phyloP scores from a whole-genome alignment of 30 jellyfish, hydroid and myxozoan species.

The Hydra vulgaris region DNA sequence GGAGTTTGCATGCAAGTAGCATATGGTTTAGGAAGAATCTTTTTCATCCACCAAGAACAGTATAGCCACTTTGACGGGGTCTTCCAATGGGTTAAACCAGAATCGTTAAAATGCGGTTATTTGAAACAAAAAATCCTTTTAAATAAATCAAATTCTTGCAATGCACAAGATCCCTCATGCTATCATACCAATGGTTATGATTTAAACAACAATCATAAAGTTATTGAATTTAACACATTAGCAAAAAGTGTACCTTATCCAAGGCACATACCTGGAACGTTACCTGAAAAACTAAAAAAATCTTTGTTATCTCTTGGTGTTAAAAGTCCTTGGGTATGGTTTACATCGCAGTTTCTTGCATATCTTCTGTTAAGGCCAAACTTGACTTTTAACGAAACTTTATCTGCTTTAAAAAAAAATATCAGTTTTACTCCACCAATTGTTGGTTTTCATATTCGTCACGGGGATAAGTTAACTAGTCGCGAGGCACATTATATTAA shows the following conservation, averaged over 20 bases:
- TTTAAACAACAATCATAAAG: not conserved
- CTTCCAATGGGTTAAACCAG: not conserved
- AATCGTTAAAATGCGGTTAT: too few species aligned
- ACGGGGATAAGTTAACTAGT: not conserved
- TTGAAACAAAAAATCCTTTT: too few species aligned
- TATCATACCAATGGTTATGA: not conserved
- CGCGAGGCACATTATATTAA: not conserved
- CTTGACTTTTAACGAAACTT: not conserved
- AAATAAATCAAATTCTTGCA: not conserved
- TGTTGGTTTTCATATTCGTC: not conserved
- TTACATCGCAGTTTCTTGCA: constrained; percentile 3
- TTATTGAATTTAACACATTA: not conserved
- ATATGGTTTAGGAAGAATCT: not conserved
- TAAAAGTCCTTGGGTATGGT: not conserved
- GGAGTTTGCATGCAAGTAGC: constrained; percentile 5
- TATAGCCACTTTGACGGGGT: too few species aligned
- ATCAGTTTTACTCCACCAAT: too few species aligned
- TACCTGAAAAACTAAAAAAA: not conserved
- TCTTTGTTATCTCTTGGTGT: not conserved
- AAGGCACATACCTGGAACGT: constrained; percentile 2
- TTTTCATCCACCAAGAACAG: not conserved
- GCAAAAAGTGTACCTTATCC: not conserved
- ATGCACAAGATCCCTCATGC: not conserved
- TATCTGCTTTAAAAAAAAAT: not conserved
- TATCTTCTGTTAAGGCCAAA: not conserved